phyloP scores from a whole-genome alignment of 2,797 vertebrate species.

The Triplophysa yarkandensis region DNA sequence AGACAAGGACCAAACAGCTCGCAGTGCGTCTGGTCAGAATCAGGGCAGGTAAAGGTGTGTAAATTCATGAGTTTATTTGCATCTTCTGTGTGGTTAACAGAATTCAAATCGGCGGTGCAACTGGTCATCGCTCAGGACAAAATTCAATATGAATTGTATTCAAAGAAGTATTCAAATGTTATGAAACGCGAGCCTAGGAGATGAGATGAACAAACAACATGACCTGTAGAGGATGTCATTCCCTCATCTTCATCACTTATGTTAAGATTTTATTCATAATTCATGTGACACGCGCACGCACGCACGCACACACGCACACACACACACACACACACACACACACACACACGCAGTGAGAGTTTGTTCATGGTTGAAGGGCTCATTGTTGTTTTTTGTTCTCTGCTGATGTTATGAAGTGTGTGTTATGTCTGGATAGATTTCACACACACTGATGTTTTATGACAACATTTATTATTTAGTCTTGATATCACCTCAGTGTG shows the following conservation, averaged over 20 bases:
- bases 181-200: conserved; percentile 48
- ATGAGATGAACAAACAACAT: conserved; percentile 32
- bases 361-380: no score
- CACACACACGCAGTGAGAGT: neutral
- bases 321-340: neutral
- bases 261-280: neutral
- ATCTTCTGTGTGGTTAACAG: conserved; percentile 58
- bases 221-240: no score
- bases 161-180: conserved; percentile 55
- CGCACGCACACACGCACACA: neutral
- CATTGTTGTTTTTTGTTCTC: conserved; percentile 13
- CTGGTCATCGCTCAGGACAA: conserved; percentile 57
- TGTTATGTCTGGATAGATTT: conserved; percentile 34
- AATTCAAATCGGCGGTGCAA: conserved; percentile 60
- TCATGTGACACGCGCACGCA: no score
- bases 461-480: conserved; percentile 36
- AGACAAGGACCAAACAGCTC: conserved; percentile 12
- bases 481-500: conserved; percentile 33
- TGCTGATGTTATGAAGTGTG: conserved; percentile 1
- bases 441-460: no score
- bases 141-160: conserved; percentile 58
- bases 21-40: conserved; percentile 16
- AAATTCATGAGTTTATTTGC: conserved; percentile 54
- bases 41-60: conserved; percentile 26
- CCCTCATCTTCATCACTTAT: neutral